Evolutionary conservation across 2,888 invertebrate species (phyloP), one percentile per base, ranked within the genome.

Genomic region (Eilema caniola): DNA sequence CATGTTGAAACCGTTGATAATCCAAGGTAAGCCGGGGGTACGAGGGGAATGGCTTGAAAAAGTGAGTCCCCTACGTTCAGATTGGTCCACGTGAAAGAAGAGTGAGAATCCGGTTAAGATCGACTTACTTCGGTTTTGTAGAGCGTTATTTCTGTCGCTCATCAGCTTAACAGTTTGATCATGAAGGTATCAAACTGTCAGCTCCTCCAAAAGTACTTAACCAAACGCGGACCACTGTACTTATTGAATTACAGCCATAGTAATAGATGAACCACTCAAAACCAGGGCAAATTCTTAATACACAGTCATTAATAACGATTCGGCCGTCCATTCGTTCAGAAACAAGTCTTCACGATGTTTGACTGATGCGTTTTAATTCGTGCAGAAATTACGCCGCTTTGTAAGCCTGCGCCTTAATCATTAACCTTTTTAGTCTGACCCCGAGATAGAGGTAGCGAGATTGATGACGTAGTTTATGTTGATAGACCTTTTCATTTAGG

Each of bases 401-500:
- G 72, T 72, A 69, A 69, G 59, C 33, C 33, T 25, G 57, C 56
- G 62, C 61, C 33, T 68, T 41, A 47, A 62, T 68, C 67, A 67
- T 71, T 71, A 68, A 71, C 72, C 68, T 69, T 67, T 72, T 67
- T 71, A 66, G 62, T 63, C 59, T 59, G 59, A 47, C 28, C 57
- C 59, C 60, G 62, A 69, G 72, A 72, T 63, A 59, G 69, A 47
- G 69, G 59, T 24, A 61, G 66, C 12, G 64, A 69, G 66, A 72
- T 72, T 69, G 68, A 72, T 72, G 69, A 53, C 69, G 66, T 66
- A 72, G 65, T 72, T 72, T 62, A n/a, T 66, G 56, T 57, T 66
- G 72, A 66, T 69, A 63, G 63, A 69, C 66, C 69, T 66, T 72
- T 72, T 72, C 69, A 72, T 72, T 72, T 69, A 53, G 66, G 59